Base-by-base conservation (phyloP, 2,113 vertebrate genomes). In the Tamias sibiricus region DNA sequence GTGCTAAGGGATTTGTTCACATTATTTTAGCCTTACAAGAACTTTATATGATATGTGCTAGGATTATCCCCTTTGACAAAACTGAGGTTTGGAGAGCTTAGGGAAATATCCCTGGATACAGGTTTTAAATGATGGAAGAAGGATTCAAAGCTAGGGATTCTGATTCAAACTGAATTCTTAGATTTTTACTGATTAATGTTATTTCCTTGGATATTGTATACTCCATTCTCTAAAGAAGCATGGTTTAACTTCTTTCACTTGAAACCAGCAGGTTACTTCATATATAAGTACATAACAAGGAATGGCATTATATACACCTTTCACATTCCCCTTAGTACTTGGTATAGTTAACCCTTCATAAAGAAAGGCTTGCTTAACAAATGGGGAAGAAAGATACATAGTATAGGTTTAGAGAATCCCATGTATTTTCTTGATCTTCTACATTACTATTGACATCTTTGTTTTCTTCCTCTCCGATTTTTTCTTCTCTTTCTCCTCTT, bases 51-150 rank as follows among this genome's bases (percentile, higher is more conserved):
- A 64, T 69, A 49, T 37, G 71, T 85, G 42, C 69, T 24, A 87
- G 64, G 47, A 84, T 91, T 37, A 86, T 37, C 17, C 59, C 68
- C 64, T 91, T 94, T 22, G 37, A 93, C 14, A 85, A 90, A 74
- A 75, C 75, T 54, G 30, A 84, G 6, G 6, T 20, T 80, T 74
- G 79, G 22, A 35, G 35, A 71, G 14, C 13, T 83, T 47, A 80
- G 35, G n/a, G 49, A 74, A 82, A 87, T 88, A 52, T 82, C 37
- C 6, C 54, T 69, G 8, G 11, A 13, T 77, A 85, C n/a, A 86
- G 22, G 4, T 74, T 93, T 95, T 74, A 57, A 93, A 49, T 94
- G 69, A 47, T 13, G 4, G 40, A 82, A 83, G 19, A 47, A 62
- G 0, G 40, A 57, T 75, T 79, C 40, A 83, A 80, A 95, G 42